Base-by-base conservation (phyloP, 2,888 invertebrate genomes). In the Strigamia transsilvanica region DNA sequence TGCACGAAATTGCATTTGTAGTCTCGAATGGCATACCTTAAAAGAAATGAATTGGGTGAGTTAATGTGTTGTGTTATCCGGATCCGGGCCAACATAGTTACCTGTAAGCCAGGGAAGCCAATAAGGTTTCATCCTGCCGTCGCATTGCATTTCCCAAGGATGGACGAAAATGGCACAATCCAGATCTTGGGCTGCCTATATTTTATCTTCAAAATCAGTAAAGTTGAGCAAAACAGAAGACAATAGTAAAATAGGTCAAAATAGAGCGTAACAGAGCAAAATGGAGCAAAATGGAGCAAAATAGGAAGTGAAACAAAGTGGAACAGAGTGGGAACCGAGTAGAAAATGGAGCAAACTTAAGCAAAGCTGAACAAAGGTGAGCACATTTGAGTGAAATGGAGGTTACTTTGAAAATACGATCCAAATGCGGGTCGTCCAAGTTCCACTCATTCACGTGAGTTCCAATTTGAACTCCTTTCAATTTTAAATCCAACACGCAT, bases 61-160 rank as follows among this genome's bases (percentile, higher is more conserved):
- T 38, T 34, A 41, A n/a, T n/a, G n/a, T n/a, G n/a, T n/a, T n/a
- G n/a, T n/a, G n/a, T n/a, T n/a, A n/a, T n/a, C n/a, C n/a, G n/a
- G n/a, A n/a, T n/a, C n/a, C n/a, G n/a, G n/a, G n/a, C n/a, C n/a
- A n/a, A n/a, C n/a, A 7, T 4, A 34, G 2, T 84, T 84, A 89
- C 90, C 90, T 5, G 91, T 90, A 10, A 91, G 88, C 90, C 91
- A 91, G 0, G 90, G 90, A 84, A 91, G 84, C 90, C 90, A 91
- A 85, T 90, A 90, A 83, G 90, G 90, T 61, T 86, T 85, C 86
- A 89, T 88, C 73, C 90, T 87, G 2, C 89, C 90, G 3, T 87
- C 88, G 85, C 87, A 86, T 83, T 86, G 85, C 91, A 91, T 91
- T 85, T 91, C 91, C 91, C 91, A 91, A 1, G 91, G 91, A 85